Percentiles rank a stretch among this genome's conserved stretches.
Evolutionary conservation across 2,113 vertebrate genomes (phyloP).

Genomic region (Eira barbara): DNA sequence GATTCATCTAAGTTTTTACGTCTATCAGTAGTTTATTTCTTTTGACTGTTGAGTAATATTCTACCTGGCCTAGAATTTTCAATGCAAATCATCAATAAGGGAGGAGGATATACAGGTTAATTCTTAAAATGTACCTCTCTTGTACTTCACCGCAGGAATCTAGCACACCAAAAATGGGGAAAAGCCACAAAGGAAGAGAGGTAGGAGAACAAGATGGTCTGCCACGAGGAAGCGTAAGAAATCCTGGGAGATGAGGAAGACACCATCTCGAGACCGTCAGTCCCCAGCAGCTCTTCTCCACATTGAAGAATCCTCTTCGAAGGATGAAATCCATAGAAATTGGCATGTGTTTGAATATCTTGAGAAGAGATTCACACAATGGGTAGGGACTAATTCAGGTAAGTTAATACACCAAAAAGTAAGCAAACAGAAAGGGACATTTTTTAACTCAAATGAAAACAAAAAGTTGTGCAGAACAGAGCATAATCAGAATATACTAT

Average conservation of each 20-base stretch:
- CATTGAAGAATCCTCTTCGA: neutral
- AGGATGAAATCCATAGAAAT: neutral
- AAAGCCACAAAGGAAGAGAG: neutral
- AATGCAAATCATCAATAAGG: neutral
- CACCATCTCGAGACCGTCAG: fast-evolving
- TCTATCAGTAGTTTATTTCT: neutral
- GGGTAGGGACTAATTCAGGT: neutral
- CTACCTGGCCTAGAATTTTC: neutral
- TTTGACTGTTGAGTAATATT: neutral
- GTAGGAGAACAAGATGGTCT: neutral
- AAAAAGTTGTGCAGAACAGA: neutral
- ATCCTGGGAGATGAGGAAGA: neutral
- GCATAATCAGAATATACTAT: neutral
- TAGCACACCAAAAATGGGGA: neutral
- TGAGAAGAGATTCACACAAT: neutral
- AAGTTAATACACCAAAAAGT: neutral
- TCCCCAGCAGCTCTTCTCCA: neutral
- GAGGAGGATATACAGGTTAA: neutral
- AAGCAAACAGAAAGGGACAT: neutral
- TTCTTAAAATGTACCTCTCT: neutral
- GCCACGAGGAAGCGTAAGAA: neutral
- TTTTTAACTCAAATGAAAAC: constrained; percentile 5
- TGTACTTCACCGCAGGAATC: neutral
- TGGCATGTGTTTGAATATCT: neutral
- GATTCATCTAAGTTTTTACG: neutral